Evolutionary conservation across 1,140 invertebrate genomes (phyloP).

Genomic region (Eurosta solidaginis): DNA sequence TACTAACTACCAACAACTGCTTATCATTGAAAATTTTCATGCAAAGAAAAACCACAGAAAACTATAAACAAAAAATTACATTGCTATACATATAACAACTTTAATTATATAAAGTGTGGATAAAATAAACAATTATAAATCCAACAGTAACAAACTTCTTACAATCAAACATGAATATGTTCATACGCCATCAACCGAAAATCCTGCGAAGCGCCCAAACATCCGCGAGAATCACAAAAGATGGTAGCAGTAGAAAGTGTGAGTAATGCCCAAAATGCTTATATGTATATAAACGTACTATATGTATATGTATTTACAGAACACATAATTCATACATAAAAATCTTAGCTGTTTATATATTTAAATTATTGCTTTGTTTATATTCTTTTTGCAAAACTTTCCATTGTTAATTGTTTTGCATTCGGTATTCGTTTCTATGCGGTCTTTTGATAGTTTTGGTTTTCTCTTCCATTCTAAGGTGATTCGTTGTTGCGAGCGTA

Average conservation of each 20-base stretch:
- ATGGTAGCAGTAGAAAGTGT: constrained; percentile 14
- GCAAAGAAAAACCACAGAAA: too few relatives aligned
- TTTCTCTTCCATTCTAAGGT: background rate
- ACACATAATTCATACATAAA: too few relatives aligned
- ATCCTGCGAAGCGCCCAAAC: background rate
- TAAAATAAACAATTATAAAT: background rate
- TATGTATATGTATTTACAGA: background rate
- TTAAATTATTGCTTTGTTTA: background rate
- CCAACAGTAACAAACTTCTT: background rate
- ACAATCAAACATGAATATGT: constrained; percentile 6
- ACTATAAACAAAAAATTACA: background rate
- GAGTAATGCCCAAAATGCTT: background rate
- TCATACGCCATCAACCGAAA: constrained; percentile 14
- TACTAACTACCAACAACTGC: too few relatives aligned
- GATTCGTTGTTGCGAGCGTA: too few relatives aligned
- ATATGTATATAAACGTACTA: background rate
- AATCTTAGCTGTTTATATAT: too few relatives aligned
- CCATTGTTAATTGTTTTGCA: background rate
- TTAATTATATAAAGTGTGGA: background rate
- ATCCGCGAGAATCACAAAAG: background rate
- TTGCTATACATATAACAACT: background rate
- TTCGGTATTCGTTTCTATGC: background rate
- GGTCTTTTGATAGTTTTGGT: background rate
- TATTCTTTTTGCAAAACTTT: background rate
- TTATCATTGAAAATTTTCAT: too few relatives aligned